Percentiles rank a stretch among this genome's conserved stretches.
These are phyloP conservation scores for Scaeva pyrastri DNA, from an alignment of 2,888 invertebrate species.

Conservation along the genomic window DNA sequence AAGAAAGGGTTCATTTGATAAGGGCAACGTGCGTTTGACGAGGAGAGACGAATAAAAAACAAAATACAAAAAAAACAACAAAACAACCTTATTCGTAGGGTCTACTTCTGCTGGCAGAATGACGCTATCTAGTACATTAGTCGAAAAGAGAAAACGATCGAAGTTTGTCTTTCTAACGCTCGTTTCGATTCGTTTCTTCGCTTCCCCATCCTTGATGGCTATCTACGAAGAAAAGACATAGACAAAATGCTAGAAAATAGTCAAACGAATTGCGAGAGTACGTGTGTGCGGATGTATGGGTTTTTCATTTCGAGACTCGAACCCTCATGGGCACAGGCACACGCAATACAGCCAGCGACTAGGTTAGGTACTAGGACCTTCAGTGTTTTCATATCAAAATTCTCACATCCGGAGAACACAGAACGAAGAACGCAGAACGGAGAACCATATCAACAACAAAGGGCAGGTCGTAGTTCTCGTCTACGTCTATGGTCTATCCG, in stretches of 20 bases:
- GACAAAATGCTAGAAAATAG: constrained; percentile 63
- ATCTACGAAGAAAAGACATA: constrained; percentile 59
- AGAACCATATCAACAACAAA: constrained; percentile 8
- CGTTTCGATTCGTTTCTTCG: constrained; percentile 40
- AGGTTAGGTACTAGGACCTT: constrained; percentile 66
- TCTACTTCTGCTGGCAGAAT: not conserved
- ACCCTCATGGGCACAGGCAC: constrained; percentile 33
- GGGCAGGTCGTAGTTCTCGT: constrained; percentile 28
- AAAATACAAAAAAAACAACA: constrained; percentile 20
- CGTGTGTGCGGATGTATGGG: constrained; percentile 11
- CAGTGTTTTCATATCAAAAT: constrained; percentile 33
- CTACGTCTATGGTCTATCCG: constrained; percentile 37
- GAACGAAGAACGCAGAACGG: too few species aligned
- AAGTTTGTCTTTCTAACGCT: constrained; percentile 52
- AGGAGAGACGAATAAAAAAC: constrained; percentile 41
- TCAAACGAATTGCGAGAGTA: constrained; percentile 1
- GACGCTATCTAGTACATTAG: not conserved
- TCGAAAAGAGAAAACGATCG: constrained; percentile 49
- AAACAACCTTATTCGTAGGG: constrained; percentile 37
- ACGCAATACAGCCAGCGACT: too few species aligned
- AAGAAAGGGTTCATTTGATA: constrained; percentile 71
- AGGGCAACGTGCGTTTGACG: constrained; percentile 38
- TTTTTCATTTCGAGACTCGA: constrained; percentile 50
- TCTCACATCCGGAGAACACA: constrained; percentile 50
- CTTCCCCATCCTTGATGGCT: constrained; percentile 45